A percentile compares a stretch with the other conserved stretches of the same genome.
Evolutionary conservation across 2,797 vertebrate genomes (phyloP).

Genomic region (Platyrinchus mystaceus): DNA sequence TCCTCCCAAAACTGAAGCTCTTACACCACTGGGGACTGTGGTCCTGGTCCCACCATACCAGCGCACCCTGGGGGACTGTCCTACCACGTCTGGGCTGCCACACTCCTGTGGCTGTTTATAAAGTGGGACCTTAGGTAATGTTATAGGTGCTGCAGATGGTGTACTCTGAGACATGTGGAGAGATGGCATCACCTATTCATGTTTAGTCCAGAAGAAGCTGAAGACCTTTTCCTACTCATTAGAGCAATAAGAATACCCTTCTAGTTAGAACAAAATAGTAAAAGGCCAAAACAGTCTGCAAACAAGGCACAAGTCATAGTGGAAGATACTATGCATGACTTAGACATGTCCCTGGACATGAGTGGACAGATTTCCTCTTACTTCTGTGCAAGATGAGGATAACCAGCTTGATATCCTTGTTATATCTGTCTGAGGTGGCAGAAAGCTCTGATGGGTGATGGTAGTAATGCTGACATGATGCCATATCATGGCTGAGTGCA

Average conservation of each 20-base stretch:
- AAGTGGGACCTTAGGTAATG: no score
- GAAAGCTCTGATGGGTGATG: neutral
- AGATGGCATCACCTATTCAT: fast-evolving
- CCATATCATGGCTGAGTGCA: neutral
- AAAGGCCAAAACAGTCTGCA: neutral
- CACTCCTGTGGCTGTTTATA: neutral
- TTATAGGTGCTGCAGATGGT: neutral
- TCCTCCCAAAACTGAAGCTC: neutral
- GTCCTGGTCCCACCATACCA: neutral
- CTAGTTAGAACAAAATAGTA: neutral
- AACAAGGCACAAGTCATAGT: fast-evolving
- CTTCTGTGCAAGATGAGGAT: neutral
- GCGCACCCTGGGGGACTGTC: neutral
- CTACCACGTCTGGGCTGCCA: neutral
- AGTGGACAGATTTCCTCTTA: neutral
- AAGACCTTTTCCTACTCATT: neutral
- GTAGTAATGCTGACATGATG: neutral
- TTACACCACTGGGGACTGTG: fast-evolving
- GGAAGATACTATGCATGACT: neutral
- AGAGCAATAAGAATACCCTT: neutral
- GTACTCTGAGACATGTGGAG: neutral
- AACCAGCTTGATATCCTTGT: neutral
- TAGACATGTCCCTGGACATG: neutral
- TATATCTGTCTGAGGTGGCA: neutral
- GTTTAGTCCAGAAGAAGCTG: neutral